A percentile compares a stretch with the other conserved stretches of the same genome.
Conservation (phyloP, 2,113 vertebrate species). For the Numenius arquata region DNA sequence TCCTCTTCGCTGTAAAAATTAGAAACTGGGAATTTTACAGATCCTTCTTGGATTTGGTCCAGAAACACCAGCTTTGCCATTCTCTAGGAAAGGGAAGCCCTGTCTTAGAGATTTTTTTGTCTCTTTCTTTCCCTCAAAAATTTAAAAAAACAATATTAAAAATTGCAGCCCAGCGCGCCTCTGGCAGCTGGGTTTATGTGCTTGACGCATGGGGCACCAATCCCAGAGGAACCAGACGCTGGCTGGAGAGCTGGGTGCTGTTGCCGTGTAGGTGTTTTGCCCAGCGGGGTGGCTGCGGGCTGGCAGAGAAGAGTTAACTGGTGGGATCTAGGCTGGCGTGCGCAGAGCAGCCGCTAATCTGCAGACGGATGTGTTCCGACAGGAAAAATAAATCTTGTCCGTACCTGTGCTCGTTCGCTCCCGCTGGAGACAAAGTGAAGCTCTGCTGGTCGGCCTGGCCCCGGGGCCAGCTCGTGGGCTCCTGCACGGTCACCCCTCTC, state of each 20-base stretch:
- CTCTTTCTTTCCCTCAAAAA: not conserved
- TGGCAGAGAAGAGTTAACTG: not conserved
- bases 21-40: not conserved
- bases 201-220: rapidly evolving
- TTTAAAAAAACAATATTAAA: no score
- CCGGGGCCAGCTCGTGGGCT: rapidly evolving
- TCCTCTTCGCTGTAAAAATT: not conserved
- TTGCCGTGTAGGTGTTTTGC: not conserved
- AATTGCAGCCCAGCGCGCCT: not conserved
- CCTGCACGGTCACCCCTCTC: rapidly evolving
- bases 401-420: not conserved
- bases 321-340: rapidly evolving
- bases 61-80: not conserved
- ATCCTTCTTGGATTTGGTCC: not conserved
- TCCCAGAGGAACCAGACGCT: not conserved
- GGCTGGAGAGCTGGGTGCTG: not conserved
- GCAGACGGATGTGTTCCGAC: not conserved
- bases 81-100: not conserved
- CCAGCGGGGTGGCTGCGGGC: not conserved
- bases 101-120: not conserved
- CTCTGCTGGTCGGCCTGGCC: not conserved
- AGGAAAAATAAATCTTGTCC: constrained; percentile 2
- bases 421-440: not conserved
- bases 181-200: not conserved
- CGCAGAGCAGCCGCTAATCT: not conserved